Conservation (phyloP, 2,113 vertebrate species). For the Colius striatus region DNA sequence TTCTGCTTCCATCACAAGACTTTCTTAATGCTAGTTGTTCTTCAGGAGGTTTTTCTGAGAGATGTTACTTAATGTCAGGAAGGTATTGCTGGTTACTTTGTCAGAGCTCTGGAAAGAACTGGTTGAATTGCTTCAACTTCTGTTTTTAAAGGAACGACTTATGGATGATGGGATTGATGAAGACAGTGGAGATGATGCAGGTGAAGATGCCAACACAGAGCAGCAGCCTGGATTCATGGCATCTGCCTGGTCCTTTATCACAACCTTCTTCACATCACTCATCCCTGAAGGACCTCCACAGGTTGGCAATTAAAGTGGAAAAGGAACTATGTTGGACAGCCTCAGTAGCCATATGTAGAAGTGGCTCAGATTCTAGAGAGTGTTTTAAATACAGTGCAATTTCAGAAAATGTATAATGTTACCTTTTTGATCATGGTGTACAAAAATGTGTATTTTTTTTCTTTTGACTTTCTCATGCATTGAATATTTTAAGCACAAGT, state of each 20-base stretch:
- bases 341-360: conserved; percentile 20
- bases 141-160: conserved; percentile 83
- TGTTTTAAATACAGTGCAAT: conserved; percentile 81
- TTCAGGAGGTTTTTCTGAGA: not conserved
- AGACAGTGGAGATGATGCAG: conserved; percentile 84
- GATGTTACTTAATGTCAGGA: not conserved
- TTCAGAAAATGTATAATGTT: conserved; percentile 70
- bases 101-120: not conserved
- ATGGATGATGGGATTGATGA: conserved; percentile 92
- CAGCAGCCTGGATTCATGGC: conserved; percentile 88
- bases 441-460: conserved; percentile 68
- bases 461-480: conserved; percentile 74
- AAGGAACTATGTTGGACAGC: conserved; percentile 61
- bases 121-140: conserved; percentile 34
- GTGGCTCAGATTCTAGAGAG: conserved; percentile 63
- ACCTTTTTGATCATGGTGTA: conserved; percentile 76
- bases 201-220: conserved; percentile 77
- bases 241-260: conserved; percentile 95
- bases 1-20: not conserved
- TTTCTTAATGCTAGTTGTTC: not conserved
- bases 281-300: conserved; percentile 94
- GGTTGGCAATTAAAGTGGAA: conserved; percentile 85
- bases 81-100: not conserved
- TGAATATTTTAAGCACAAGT: conserved; percentile 81
- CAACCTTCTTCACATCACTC: conserved; percentile 95